Percentiles rank a stretch among this genome's conserved stretches.
These are phyloP conservation scores for Platalea minor DNA, from an alignment of 2,797 vertebrate species.

Conservation along the genomic window DNA sequence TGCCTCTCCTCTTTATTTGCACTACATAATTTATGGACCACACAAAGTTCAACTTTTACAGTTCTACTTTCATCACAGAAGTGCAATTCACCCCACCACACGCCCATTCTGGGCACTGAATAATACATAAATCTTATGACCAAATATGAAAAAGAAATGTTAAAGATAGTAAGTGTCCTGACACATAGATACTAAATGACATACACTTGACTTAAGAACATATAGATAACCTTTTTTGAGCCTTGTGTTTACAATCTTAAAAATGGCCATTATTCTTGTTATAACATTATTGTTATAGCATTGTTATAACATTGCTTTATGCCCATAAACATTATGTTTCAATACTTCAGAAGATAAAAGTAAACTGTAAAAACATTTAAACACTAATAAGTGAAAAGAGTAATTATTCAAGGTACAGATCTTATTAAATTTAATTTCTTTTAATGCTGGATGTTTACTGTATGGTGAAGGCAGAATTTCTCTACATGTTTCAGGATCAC, in stretches of 20 bases:
- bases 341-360: not conserved
- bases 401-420: not conserved
- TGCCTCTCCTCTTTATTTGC: not conserved
- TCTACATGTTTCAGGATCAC: not conserved
- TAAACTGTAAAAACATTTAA: not conserved
- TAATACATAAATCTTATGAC: not conserved
- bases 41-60: not conserved
- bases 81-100: not conserved
- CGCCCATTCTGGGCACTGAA: not conserved
- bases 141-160: not conserved
- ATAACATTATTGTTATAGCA: no score
- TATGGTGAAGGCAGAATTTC: not conserved
- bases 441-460: not conserved
- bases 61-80: not conserved
- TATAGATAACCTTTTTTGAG: not conserved
- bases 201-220: not conserved
- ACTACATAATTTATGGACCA: not conserved
- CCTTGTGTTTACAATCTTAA: not conserved
- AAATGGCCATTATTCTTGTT: not conserved
- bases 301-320: not conserved
- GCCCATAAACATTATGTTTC: not conserved
- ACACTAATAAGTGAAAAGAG: not conserved
- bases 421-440: not conserved
- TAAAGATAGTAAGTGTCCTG: not conserved
- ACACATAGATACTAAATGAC: not conserved